These are phyloP conservation scores for Mugil cephalus DNA, from an alignment of 2,113 vertebrate genomes.

Conservation along the genomic window DNA sequence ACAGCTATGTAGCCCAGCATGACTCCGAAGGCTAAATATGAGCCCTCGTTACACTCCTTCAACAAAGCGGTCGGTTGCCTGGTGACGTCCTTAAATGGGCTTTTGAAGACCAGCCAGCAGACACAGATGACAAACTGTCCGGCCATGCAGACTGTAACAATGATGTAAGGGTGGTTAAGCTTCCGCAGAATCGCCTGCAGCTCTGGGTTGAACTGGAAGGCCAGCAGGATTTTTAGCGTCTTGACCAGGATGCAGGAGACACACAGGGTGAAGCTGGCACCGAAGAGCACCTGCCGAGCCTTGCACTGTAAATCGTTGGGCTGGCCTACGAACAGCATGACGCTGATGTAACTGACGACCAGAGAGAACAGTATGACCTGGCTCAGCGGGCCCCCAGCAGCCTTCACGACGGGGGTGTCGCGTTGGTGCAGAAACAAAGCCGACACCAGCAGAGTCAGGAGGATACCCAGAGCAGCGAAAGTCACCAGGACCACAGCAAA, in stretches of 20 bases:
- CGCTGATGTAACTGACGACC: constrained; percentile 86
- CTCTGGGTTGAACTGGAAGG: constrained; percentile 89
- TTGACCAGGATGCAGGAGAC: constrained; percentile 92
- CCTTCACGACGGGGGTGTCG: constrained; percentile 88
- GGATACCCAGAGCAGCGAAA: constrained; percentile 82
- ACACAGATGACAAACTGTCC: constrained; percentile 85
- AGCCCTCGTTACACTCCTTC: constrained; percentile 88
- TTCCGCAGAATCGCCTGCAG: constrained; percentile 82
- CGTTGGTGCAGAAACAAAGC: constrained; percentile 87
- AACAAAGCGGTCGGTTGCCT: constrained; percentile 79
- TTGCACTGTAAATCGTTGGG: constrained; percentile 86
- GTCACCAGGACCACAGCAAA: constrained; percentile 87
- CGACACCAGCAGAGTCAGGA: constrained; percentile 82
- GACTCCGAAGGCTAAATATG: constrained; percentile 84
- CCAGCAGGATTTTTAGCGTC: constrained; percentile 91
- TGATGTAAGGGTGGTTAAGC: constrained; percentile 83
- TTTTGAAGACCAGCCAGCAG: constrained; percentile 85
- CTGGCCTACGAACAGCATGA: constrained; percentile 86
- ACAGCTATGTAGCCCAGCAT: constrained; percentile 89
- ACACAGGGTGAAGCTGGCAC: constrained; percentile 90
- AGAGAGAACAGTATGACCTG: constrained; percentile 90
- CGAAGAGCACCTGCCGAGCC: constrained; percentile 88
- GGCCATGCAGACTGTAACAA: constrained; percentile 81
- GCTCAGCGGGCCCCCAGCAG: constrained; percentile 86
- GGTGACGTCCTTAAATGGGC: constrained; percentile 76